Evolutionary conservation across 2,888 invertebrate genomes (phyloP).

Genomic region (Diabrotica balteata): DNA sequence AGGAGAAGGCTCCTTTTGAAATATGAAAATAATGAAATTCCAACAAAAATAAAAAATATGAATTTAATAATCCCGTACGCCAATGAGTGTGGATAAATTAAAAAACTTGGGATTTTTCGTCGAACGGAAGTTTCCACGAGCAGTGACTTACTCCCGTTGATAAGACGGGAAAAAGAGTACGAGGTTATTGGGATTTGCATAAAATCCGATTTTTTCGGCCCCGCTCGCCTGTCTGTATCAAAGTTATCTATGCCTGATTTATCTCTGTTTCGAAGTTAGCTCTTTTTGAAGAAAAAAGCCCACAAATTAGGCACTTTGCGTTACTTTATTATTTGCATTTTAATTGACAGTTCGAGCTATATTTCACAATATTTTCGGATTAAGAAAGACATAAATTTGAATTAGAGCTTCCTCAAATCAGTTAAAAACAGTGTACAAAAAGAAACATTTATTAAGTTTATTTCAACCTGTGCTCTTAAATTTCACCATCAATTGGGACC

Average conservation of each 20-base stretch:
- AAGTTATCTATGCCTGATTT: conserved; percentile 26
- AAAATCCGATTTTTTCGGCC: conserved; percentile 17
- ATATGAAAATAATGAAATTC: too few relatives aligned
- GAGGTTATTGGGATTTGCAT: conserved; percentile 23
- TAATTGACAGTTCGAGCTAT: conserved; percentile 11
- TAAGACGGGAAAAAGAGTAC: conserved; percentile 15
- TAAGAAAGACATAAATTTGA: too few relatives aligned
- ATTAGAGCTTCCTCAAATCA: too few relatives aligned
- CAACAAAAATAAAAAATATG: too few relatives aligned
- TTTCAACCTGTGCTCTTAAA: too few relatives aligned
- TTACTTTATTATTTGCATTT: conserved; percentile 6
- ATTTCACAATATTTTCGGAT: conserved; percentile 4
- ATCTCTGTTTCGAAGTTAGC: conserved; percentile 16
- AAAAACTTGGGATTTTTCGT: conserved; percentile 13
- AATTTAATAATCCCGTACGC: neutral
- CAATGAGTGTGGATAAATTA: conserved; percentile 11
- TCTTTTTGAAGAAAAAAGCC: neutral
- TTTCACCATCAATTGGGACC: too few relatives aligned
- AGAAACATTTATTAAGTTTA: too few relatives aligned
- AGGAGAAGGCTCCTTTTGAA: too few relatives aligned
- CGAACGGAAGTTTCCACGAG: conserved; percentile 13
- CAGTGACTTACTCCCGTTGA: conserved; percentile 18
- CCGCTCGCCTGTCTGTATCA: conserved; percentile 18
- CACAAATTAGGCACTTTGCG: conserved; percentile 6
- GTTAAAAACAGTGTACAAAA: too few relatives aligned